Conservation (phyloP, 1,140 invertebrate genomes). For the Leptopilina clavipes region DNA sequence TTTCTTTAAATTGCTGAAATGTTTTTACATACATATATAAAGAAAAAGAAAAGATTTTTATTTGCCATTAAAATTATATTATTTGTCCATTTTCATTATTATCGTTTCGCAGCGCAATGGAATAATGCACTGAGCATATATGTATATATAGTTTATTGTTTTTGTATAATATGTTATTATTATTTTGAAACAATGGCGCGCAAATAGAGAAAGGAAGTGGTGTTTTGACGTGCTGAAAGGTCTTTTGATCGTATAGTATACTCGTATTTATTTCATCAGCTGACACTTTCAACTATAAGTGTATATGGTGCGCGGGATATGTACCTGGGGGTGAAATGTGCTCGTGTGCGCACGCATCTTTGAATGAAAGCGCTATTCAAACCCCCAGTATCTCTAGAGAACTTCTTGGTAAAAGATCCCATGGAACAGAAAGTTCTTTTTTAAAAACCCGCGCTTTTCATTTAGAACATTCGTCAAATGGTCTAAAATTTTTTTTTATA, state of each 20-base stretch:
- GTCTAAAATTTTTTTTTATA: not conserved
- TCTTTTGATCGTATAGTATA: slow-evolving; percentile 11
- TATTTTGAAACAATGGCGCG: not conserved
- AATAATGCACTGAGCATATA: not conserved
- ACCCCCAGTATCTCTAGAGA: slow-evolving; percentile 53
- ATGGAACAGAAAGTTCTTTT: slow-evolving; percentile 7
- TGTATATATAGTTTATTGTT: not conserved
- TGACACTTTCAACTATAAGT: slow-evolving; percentile 14
- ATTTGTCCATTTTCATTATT: not conserved
- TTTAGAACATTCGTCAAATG: no score
- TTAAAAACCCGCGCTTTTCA: not conserved
- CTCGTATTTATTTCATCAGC: slow-evolving; percentile 19
- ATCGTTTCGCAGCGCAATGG: not conserved
- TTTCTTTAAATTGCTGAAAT: no score
- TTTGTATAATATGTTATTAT: not conserved
- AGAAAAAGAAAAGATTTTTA: not conserved
- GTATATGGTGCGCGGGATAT: not conserved
- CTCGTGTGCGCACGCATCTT: slow-evolving; percentile 56
- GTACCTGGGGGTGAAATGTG: slow-evolving; percentile 5
- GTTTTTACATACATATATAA: no score
- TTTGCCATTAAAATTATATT: not conserved
- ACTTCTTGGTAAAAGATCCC: slow-evolving; percentile 47
- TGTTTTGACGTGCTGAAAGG: slow-evolving; percentile 18
- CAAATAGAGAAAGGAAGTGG: not conserved
- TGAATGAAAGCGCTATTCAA: slow-evolving; percentile 61